A percentile compares a stretch with the other conserved stretches of the same genome.
Evolutionary conservation across 2,888 invertebrate genomes (phyloP).

Genomic region (Drosophila helvetica): DNA sequence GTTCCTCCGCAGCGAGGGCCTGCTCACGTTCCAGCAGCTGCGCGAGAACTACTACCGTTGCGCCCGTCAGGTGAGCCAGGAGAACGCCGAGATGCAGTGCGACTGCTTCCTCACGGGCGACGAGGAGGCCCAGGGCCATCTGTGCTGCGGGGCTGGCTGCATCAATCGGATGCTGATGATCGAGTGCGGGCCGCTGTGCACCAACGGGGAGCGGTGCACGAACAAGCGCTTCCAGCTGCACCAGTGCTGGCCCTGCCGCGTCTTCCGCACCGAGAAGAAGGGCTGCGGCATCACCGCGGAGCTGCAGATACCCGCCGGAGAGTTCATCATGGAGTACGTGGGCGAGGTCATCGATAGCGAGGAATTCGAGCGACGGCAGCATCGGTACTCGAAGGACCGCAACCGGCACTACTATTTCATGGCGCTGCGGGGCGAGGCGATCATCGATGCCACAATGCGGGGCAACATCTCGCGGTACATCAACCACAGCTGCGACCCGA

Average conservation of each 20-base stretch:
- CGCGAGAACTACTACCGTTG: conserved; percentile 94
- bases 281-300: conserved; percentile 93
- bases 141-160: conserved; percentile 97
- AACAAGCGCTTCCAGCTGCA: conserved; percentile 97
- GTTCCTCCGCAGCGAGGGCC: conserved; percentile 82
- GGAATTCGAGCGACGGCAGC: conserved; percentile 94
- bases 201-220: conserved; percentile 94
- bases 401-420: conserved; percentile 98
- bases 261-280: conserved; percentile 96
- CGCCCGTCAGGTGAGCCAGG: conserved; percentile 94
- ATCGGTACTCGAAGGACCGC: conserved; percentile 94
- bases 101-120: conserved; percentile 96
- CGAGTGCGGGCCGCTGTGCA: conserved; percentile 97
- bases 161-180: conserved; percentile 98
- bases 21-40: conserved; percentile 91
- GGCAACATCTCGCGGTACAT: conserved; percentile 99
- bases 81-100: conserved; percentile 96
- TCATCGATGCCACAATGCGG: conserved; percentile 97
- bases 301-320: conserved; percentile 85
- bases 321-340: conserved; percentile 99
- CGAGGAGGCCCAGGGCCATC: conserved; percentile 92
- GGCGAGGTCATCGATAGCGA: conserved; percentile 97
- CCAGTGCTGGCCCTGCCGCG: conserved; percentile 92
- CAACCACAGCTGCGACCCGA: conserved; percentile 99
- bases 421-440: conserved; percentile 95